A percentile compares a stretch with the other conserved stretches of the same genome.
These are phyloP conservation scores for Enteromius fasciolatus DNA, from an alignment of 2,797 vertebrate species.

Conservation along the genomic window DNA sequence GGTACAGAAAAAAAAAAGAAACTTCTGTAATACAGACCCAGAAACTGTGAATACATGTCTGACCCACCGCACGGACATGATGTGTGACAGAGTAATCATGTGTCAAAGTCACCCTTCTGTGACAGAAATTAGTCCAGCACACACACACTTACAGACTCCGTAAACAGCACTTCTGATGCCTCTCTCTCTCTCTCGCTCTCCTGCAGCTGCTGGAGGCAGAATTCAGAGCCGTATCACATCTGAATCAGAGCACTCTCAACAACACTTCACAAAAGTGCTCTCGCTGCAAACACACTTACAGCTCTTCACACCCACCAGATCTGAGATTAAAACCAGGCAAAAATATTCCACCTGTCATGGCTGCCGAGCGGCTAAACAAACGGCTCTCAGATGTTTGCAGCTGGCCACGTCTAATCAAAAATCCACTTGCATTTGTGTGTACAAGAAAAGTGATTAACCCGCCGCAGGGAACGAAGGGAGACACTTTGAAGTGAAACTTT, in stretches of 20 bases:
- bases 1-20: background rate
- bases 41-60: background rate
- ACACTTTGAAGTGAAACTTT: constrained; percentile 39
- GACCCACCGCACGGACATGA: background rate
- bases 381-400: background rate
- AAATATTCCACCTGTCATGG: background rate
- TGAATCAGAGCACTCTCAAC: constrained; percentile 3
- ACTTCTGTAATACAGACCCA: background rate
- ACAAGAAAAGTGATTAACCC: constrained; percentile 21
- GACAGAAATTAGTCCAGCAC: constrained; percentile 59
- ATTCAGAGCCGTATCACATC: constrained; percentile 15
- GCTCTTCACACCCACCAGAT: constrained; percentile 11
- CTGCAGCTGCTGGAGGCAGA: background rate
- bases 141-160: background rate
- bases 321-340: background rate
- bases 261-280: constrained; percentile 43
- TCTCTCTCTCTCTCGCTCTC: background rate
- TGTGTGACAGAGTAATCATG: constrained; percentile 70
- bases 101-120: constrained; percentile 58
- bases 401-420: background rate
- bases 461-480: background rate
- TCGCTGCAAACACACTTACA: constrained; percentile 34
- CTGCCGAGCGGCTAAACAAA: background rate
- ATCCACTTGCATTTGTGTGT: constrained; percentile 15
- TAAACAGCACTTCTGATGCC: background rate